Conservation (phyloP, 2,888 invertebrate species). For the Teleiodes luculella region DNA sequence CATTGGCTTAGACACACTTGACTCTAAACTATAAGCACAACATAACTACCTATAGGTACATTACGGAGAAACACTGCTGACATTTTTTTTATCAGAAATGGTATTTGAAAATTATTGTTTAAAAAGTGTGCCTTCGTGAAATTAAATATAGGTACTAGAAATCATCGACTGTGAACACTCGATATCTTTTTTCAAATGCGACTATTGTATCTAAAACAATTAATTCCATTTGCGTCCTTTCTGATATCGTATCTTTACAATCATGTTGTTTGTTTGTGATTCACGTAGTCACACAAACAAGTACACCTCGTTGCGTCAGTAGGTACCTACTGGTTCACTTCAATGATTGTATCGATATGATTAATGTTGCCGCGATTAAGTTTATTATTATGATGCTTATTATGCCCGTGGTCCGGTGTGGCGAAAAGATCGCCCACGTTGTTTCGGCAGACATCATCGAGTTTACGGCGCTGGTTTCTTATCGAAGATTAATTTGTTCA, state of each 20-base stretch:
- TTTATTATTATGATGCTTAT: neutral
- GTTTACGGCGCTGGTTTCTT: no score
- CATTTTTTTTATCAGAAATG: no score
- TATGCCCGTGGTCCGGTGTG: neutral
- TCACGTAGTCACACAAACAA: neutral
- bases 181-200: no score
- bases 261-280: neutral
- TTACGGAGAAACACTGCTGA: no score
- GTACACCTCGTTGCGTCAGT: neutral
- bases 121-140: no score
- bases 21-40: no score
- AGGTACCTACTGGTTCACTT: neutral
- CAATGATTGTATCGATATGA: constrained; percentile 4
- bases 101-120: no score
- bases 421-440: neutral
- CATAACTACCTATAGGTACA: no score
- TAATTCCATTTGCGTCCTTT: neutral
- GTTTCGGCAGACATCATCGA: neutral
- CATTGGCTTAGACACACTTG: no score
- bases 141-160: no score
- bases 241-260: constrained; percentile 4
- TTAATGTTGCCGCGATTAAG: neutral
- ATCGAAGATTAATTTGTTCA: neutral
- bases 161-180: no score
- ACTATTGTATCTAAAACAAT: neutral